Percentiles rank a stretch among this genome's conserved stretches.
These are phyloP conservation scores for Phyto melanocephala DNA, from an alignment of 2,888 invertebrate genomes.

Conservation along the genomic window DNA sequence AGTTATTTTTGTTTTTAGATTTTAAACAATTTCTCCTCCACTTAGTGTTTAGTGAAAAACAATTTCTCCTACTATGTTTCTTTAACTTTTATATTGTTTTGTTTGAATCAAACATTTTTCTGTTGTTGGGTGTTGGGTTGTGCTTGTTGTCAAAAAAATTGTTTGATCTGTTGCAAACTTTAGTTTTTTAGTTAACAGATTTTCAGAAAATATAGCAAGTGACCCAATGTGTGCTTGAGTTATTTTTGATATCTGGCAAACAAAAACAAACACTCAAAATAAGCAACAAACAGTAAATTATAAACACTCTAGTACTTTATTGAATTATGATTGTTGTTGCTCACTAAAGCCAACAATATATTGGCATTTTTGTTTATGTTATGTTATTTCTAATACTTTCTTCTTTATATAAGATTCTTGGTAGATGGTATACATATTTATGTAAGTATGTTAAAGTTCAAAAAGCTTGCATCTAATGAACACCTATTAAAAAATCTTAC, in stretches of 20 bases:
- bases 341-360: background rate
- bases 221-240: conserved; percentile 12
- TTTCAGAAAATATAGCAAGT: conserved; percentile 54
- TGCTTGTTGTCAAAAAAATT: conserved; percentile 69
- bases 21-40: conserved; percentile 38
- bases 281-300: conserved; percentile 6
- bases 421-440: too few relatives aligned
- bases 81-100: conserved; percentile 11
- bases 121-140: conserved; percentile 61
- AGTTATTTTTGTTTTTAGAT: background rate
- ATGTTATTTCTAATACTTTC: too few relatives aligned
- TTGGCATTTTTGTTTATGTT: too few relatives aligned
- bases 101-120: conserved; percentile 67
- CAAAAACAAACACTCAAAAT: conserved; percentile 15
- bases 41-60: background rate
- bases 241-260: background rate
- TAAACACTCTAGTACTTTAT: too few relatives aligned
- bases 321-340: background rate
- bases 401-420: background rate
- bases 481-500: too few relatives aligned
- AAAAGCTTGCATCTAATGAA: too few relatives aligned
- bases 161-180: conserved; percentile 79
- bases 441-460: too few relatives aligned
- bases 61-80: background rate
- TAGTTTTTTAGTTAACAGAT: conserved; percentile 74